Percentiles rank a stretch among this genome's conserved stretches.
Conservation (phyloP, 2,888 invertebrate genomes). For the Cinara cedri region DNA sequence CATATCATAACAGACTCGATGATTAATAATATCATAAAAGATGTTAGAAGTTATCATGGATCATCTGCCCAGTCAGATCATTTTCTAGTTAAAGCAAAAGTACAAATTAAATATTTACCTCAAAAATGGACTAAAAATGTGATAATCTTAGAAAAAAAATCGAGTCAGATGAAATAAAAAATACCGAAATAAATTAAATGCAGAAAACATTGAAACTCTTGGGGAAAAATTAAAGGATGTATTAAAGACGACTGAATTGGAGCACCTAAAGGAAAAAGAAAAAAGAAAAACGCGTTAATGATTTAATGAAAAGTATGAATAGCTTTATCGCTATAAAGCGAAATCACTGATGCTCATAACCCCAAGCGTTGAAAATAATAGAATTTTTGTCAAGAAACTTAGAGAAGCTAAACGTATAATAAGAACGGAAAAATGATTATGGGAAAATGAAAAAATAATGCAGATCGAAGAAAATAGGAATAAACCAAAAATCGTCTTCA, state of each 20-base stretch:
- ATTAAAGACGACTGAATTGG: conserved; percentile 13
- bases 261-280: conserved; percentile 25
- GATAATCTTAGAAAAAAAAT: conserved; percentile 1
- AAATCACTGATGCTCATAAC: conserved; percentile 19
- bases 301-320: conserved; percentile 35
- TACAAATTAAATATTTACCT: conserved; percentile 16
- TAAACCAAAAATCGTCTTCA: conserved; percentile 6
- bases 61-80: conserved; percentile 22
- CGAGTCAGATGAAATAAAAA: conserved; percentile 8
- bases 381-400: conserved; percentile 5
- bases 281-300: no score
- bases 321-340: conserved; percentile 17
- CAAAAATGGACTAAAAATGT: conserved; percentile 10
- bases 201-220: background rate
- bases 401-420: conserved; percentile 33
- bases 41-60: no score
- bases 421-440: conserved; percentile 32
- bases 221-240: conserved; percentile 11
- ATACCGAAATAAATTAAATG: background rate
- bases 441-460: conserved; percentile 25
- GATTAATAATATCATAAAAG: no score
- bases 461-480: conserved; percentile 16
- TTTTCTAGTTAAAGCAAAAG: conserved; percentile 17
- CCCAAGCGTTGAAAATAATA: conserved; percentile 16
- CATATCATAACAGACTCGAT: no score